A percentile compares a stretch with the other conserved stretches of the same genome.
Conservation (phyloP, 2,888 invertebrate species). For the Oxyteleia sp. region DNA sequence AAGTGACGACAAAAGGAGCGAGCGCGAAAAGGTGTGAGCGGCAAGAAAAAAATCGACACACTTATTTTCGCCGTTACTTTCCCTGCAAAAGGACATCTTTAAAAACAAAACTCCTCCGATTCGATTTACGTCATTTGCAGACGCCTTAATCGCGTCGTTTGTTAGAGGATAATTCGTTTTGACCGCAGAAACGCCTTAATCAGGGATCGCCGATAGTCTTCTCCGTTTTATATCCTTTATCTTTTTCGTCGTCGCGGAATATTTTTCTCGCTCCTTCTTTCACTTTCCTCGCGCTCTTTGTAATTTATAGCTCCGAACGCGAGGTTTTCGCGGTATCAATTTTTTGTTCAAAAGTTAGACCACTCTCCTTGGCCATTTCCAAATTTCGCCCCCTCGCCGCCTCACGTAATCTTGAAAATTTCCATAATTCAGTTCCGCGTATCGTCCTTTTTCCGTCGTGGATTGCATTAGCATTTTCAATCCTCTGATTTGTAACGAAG, state of each 20-base stretch:
- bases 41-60: slow-evolving; percentile 29
- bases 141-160: slow-evolving; percentile 76
- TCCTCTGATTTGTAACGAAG: slow-evolving; percentile 33
- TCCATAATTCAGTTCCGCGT: slow-evolving; percentile 46
- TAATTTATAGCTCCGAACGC: slow-evolving; percentile 80
- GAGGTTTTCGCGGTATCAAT: slow-evolving; percentile 78
- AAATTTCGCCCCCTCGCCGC: slow-evolving; percentile 22
- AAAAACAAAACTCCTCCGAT: slow-evolving; percentile 78
- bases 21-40: slow-evolving; percentile 16
- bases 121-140: slow-evolving; percentile 71
- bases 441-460: slow-evolving; percentile 8
- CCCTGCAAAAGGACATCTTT: slow-evolving; percentile 29
- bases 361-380: slow-evolving; percentile 15
- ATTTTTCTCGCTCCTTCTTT: slow-evolving; percentile 44
- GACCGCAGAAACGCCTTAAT: slow-evolving; percentile 80
- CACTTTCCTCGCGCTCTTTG: slow-evolving; percentile 42
- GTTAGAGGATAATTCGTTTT: slow-evolving; percentile 80
- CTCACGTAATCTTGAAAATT: slow-evolving; percentile 36
- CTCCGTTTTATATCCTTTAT: too few species aligned
- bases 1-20: too few species aligned
- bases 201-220: slow-evolving; percentile 63
- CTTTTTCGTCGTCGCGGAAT: slow-evolving; percentile 30
- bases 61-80: slow-evolving; percentile 36
- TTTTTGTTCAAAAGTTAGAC: slow-evolving; percentile 41
- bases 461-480: slow-evolving; percentile 51